These are phyloP conservation scores for Euproctis similis DNA, from an alignment of 2,888 invertebrate genomes.

Conservation along the genomic window DNA sequence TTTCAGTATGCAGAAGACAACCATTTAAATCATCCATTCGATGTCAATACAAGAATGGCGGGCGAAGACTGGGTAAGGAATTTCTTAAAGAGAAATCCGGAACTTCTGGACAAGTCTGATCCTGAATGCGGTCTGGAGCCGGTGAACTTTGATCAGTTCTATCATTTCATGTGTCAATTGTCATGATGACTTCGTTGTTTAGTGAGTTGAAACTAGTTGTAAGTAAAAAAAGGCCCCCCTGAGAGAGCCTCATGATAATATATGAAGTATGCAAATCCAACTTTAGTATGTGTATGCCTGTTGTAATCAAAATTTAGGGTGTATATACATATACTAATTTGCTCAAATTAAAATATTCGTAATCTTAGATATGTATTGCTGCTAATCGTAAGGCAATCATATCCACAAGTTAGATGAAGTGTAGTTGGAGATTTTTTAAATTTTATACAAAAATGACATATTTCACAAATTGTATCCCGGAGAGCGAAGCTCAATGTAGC, in stretches of 20 bases:
- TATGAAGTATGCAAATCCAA: constrained; percentile 27
- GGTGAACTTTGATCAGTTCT: constrained; percentile 70
- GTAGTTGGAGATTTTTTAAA: constrained; percentile 18
- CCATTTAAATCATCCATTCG: constrained; percentile 61
- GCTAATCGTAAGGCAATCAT: constrained; percentile 12
- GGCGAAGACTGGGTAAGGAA: constrained; percentile 71
- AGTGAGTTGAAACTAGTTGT: constrained; percentile 27
- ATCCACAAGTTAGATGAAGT: constrained; percentile 14
- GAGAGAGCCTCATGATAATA: constrained; percentile 38
- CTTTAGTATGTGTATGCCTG: constrained; percentile 23
- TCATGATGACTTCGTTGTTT: constrained; percentile 51
- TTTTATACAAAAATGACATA: constrained; percentile 20
- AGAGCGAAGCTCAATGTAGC: constrained; percentile 28
- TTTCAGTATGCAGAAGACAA: constrained; percentile 70
- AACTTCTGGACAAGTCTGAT: constrained; percentile 53
- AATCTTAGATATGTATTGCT: constrained; percentile 9
- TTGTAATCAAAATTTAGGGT: constrained; percentile 24
- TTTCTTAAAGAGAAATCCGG: constrained; percentile 66
- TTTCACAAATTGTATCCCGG: constrained; percentile 13
- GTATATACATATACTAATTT: constrained; percentile 19
- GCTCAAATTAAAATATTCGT: constrained; percentile 25
- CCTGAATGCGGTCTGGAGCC: constrained; percentile 58
- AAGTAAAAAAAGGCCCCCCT: constrained; percentile 42
- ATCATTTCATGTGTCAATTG: constrained; percentile 68
- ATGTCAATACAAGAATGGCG: constrained; percentile 65